A percentile compares a stretch with the other conserved stretches of the same genome.
Conservation (phyloP, 2,888 invertebrate genomes). For the Ophion slaviceki region DNA sequence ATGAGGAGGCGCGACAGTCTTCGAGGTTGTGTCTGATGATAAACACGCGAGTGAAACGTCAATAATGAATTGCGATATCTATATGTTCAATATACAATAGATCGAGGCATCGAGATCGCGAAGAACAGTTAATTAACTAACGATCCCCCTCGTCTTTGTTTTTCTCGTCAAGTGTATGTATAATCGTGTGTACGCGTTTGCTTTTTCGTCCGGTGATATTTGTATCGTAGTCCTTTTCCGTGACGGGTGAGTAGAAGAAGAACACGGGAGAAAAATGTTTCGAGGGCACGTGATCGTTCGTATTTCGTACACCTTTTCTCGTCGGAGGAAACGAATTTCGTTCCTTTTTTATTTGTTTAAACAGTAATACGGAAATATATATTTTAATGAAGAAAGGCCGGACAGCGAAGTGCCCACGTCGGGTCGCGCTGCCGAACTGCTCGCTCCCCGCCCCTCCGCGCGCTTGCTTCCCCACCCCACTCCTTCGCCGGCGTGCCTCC, state of each 20-base stretch:
- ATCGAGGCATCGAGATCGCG: slow-evolving; percentile 27
- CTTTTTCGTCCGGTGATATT: too few relatives aligned
- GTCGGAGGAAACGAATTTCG: slow-evolving; percentile 1
- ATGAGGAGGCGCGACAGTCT: slow-evolving; percentile 5
- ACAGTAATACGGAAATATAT: slow-evolving; percentile 78
- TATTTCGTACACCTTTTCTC: background rate
- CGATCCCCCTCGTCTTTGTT: slow-evolving; percentile 12
- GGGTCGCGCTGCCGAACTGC: slow-evolving; percentile 83
- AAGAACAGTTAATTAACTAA: slow-evolving; percentile 35
- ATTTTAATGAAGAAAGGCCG: slow-evolving; percentile 83
- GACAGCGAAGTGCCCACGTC: slow-evolving; percentile 84
- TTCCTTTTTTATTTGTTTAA: slow-evolving; percentile 14
- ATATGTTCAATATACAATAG: slow-evolving; percentile 17
- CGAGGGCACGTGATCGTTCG: slow-evolving; percentile 2
- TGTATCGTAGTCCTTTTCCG: slow-evolving; percentile 23
- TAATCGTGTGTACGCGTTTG: too few relatives aligned
- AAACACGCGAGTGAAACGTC: slow-evolving; percentile 13
- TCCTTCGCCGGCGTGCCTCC: slow-evolving; percentile 71
- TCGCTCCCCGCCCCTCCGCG: slow-evolving; percentile 82
- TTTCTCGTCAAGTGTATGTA: background rate
- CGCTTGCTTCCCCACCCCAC: slow-evolving; percentile 72
- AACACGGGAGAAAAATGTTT: slow-evolving; percentile 9
- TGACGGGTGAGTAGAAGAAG: background rate
- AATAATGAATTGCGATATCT: slow-evolving; percentile 32
- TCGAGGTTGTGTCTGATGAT: background rate